phyloP scores from a whole-genome alignment of 2,113 vertebrate species.

The Ammodytes dubius region DNA sequence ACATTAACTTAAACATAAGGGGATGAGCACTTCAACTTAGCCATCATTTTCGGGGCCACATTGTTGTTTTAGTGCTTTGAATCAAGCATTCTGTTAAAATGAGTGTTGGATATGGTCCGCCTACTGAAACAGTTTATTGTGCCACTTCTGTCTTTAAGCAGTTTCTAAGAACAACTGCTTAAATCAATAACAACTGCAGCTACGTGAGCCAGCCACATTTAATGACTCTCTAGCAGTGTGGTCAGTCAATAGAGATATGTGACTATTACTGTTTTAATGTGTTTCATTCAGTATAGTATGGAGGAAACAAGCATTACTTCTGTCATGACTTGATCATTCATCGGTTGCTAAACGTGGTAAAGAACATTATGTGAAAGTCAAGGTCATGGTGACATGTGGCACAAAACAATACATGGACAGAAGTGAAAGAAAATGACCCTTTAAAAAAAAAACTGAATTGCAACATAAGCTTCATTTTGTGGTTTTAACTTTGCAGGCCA shows the following conservation, averaged over 20 bases:
- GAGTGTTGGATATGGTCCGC: background rate
- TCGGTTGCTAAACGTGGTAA: background rate
- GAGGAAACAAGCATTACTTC: background rate
- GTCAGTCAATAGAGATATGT: background rate
- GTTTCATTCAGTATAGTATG: background rate
- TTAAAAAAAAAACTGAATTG: background rate
- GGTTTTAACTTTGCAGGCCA: background rate
- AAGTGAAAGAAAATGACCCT: too few species aligned
- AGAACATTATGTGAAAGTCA: background rate
- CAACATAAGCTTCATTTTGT: background rate
- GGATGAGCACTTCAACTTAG: background rate
- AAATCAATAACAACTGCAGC: slow-evolving; percentile 19
- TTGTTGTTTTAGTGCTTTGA: background rate
- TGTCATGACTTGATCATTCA: background rate
- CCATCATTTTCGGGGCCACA: background rate
- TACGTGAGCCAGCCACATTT: slow-evolving; percentile 3
- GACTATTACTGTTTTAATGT: background rate
- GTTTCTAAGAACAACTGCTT: background rate
- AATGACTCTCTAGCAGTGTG: background rate
- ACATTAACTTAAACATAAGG: background rate
- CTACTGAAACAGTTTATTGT: background rate
- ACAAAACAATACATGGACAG: background rate
- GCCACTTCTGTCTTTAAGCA: background rate
- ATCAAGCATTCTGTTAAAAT: background rate
- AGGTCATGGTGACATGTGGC: background rate